phyloP scores from a whole-genome alignment of 2,113 vertebrate genomes.

The Nesogale talazaci region DNA sequence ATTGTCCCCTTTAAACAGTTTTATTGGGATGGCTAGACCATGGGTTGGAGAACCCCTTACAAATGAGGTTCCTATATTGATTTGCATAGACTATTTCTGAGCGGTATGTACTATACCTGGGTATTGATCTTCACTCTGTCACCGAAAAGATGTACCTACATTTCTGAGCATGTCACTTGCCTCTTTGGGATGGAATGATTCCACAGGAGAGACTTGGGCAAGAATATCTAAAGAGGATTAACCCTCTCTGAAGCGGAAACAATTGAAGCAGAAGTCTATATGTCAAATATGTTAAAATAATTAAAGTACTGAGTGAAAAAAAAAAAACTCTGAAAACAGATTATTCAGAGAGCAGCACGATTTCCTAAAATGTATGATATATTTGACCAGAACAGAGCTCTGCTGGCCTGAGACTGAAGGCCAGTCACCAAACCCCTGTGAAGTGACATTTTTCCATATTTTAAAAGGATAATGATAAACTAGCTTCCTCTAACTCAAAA shows the following conservation, averaged over 20 bases:
- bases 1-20: background rate
- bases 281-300: background rate
- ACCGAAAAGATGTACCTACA: too few relatives aligned
- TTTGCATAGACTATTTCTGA: background rate
- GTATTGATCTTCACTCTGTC: background rate
- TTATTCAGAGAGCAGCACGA: background rate
- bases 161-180: background rate
- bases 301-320: background rate
- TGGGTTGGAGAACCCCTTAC: background rate
- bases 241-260: background rate
- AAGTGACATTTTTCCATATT: background rate
- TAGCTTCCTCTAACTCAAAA: background rate
- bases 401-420: background rate
- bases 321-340: fast-evolving
- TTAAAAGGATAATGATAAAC: background rate
- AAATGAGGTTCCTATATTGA: background rate
- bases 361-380: background rate
- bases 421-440: background rate
- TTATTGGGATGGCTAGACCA: background rate
- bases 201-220: background rate
- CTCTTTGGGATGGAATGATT: too few relatives aligned
- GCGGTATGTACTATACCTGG: too few relatives aligned
- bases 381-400: background rate
- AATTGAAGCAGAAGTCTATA: background rate
- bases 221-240: background rate